Conservation (phyloP, 2,888 invertebrate species). For the Amphimallon solstitiale region DNA sequence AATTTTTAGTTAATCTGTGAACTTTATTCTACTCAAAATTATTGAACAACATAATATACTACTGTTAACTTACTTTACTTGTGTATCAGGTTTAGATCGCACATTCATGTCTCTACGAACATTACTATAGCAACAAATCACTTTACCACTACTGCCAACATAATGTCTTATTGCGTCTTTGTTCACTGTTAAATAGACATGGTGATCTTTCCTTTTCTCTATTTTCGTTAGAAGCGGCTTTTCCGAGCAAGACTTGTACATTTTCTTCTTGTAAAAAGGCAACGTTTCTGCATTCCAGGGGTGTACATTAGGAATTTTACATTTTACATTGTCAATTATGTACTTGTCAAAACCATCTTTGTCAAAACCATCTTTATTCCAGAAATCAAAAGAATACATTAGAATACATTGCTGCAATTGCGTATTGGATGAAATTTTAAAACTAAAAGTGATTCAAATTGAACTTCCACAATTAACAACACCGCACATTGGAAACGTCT, state of each 20-base stretch:
- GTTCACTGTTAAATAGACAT: slow-evolving; percentile 54
- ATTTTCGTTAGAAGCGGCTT: slow-evolving; percentile 55
- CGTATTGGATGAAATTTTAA: no score
- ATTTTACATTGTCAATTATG: slow-evolving; percentile 69
- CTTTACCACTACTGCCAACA: slow-evolving; percentile 46
- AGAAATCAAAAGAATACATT: no score
- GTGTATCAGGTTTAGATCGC: not conserved
- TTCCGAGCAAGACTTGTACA: slow-evolving; percentile 66
- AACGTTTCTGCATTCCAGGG: slow-evolving; percentile 67
- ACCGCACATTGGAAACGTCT: no score
- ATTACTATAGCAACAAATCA: slow-evolving; percentile 51
- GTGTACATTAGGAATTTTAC: slow-evolving; percentile 71
- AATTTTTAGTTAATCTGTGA: not conserved
- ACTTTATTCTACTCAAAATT: no score
- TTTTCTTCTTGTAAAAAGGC: slow-evolving; percentile 65
- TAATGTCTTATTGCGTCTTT: slow-evolving; percentile 51
- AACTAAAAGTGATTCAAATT: no score
- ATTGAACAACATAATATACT: not conserved
- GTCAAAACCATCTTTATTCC: no score
- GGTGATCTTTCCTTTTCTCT: slow-evolving; percentile 48
- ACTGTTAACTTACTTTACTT: slow-evolving; percentile 4
- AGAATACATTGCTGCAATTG: no score
- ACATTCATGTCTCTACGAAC: slow-evolving; percentile 35
- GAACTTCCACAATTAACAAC: no score
- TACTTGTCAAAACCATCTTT: not conserved